Evolutionary conservation across 1,140 invertebrate species (phyloP).

Genomic region (Saccostrea glomerata): DNA sequence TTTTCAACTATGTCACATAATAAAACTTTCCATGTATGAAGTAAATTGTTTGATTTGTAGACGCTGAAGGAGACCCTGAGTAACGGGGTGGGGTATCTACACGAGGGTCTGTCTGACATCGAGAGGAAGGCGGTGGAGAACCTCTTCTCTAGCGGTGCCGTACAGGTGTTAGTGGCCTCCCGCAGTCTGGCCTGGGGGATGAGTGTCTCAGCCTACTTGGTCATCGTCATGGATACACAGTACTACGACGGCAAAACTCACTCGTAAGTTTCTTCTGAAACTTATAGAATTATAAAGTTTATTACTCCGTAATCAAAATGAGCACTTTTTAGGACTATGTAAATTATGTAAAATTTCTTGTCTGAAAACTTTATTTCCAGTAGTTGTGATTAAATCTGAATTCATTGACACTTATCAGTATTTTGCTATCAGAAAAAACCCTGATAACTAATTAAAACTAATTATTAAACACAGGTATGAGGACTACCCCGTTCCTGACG

Average conservation of each 20-base stretch:
- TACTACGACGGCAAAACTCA: constrained; percentile 95
- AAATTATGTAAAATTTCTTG: too few species aligned
- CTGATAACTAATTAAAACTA: too few species aligned
- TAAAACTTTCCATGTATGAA: too few species aligned
- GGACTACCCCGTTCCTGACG: constrained; percentile 98
- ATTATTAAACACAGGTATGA: constrained; percentile 84
- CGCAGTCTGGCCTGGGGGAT: constrained; percentile 95
- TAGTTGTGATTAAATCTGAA: too few species aligned
- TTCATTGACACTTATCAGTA: too few species aligned
- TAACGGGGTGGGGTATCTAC: constrained; percentile 97
- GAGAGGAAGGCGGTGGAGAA: constrained; percentile 95
- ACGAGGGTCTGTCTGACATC: constrained; percentile 92
- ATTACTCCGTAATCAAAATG: too few species aligned
- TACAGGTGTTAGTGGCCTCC: constrained; percentile 95
- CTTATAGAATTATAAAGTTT: too few species aligned
- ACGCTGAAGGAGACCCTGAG: constrained; percentile 79
- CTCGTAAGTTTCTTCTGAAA: constrained; percentile 68
- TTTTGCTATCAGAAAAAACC: too few species aligned
- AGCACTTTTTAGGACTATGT: too few species aligned
- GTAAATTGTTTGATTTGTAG: constrained; percentile 54
- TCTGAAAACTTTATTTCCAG: too few species aligned
- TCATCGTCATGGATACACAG: constrained; percentile 98
- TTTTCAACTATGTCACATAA: too few species aligned
- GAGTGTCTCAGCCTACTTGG: constrained; percentile 92
- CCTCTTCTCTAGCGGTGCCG: constrained; percentile 94